Evolutionary conservation across 2,888 invertebrate species (phyloP), one percentile per base, ranked within the genome.

Genomic region (Philereme transversata): DNA sequence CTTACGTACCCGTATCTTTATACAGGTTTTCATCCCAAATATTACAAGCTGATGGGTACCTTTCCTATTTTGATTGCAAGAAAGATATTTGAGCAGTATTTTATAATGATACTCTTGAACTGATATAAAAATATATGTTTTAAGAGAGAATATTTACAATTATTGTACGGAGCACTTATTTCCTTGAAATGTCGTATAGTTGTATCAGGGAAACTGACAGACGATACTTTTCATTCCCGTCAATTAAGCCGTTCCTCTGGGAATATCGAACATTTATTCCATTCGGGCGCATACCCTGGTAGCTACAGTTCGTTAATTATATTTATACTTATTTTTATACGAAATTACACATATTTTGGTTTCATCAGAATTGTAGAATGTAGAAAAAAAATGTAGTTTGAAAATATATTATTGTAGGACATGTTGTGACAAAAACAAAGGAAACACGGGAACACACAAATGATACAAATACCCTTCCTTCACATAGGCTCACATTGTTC

Each of bases 401-500:
- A 48, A 46, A 10, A 10, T 11, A 49, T 48, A 41, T 6, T 40
- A 7, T 41, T 35, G 9, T 43, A 5, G 9, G 43, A 40, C 40
- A 40, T 40, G 8, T 43, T 11, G 43, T 53, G 47, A 51, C 48
- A 49, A 59, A 49, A 59, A 58, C 53, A 48, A 43, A 44, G 50
- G 43, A 43, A 41, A 47, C 40, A 48, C 53, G 40, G 40, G 41
- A 36, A 44, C 51, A 35, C 22, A 45, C n/a, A 46, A 44, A 63
- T 52, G 60, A 66, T 63, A 61, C 62, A 53, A 62, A 62, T 63
- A 69, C 64, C 70, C 74, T 68, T 71, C 72, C 73, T 74, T 76
- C 68, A 79, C 74, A 79, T 77, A 79, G 73, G 73, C 75, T 73
- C 74, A 79, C 79, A 85, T 88, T 88, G 84, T 90, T 85, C 82